Base-by-base conservation (phyloP, 2,888 invertebrate species). In the Periphyllus acericola region DNA sequence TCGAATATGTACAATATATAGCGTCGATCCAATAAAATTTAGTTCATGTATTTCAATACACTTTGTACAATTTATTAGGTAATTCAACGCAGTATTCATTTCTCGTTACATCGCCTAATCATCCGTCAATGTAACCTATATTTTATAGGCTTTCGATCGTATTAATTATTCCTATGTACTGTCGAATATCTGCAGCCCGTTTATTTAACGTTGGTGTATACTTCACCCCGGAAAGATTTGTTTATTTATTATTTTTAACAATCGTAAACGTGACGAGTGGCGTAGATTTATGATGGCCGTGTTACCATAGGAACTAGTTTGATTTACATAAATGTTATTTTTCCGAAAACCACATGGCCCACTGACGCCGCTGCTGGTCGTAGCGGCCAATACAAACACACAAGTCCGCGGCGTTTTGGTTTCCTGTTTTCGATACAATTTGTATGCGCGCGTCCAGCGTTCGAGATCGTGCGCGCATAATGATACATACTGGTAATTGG, bases 311-410 rank as follows among this genome's bases (percentile, higher is more conserved):
- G 34, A 85, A 71, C 72, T 55, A 72, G 83, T 83, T 36, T 36
- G 83, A 83, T 83, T 83, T 66, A 81, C 40, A 83, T 83, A 83
- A 83, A 83, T 83, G 83, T 83, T 75, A 83, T 83, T 83, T 75
- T 83, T 83, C 40, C 34, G n/a, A 25, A 75, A 66, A 83, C 83
- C 83, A 83, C 83, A 83, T 83, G 83, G 83, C 75, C 75, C 21
- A 25, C 11, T 25, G 21, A 46, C 60, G 75, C 75, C 60, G 36
- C 74, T 21, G n/a, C n/a, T n/a, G 29, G 52, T 36, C 55, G 36
- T 19, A 36, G 29, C n/a, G 55, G 60, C 75, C 75, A 75, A 83
- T 40, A 83, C 75, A 75, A 75, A 66, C 40, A 66, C 40, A 40
- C 83, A 29, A 60, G 60, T 75, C 19, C 29, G 83, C 75, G 14